phyloP scores from a whole-genome alignment of 2,797 vertebrate species.

The Urocyon cinereoargenteus region DNA sequence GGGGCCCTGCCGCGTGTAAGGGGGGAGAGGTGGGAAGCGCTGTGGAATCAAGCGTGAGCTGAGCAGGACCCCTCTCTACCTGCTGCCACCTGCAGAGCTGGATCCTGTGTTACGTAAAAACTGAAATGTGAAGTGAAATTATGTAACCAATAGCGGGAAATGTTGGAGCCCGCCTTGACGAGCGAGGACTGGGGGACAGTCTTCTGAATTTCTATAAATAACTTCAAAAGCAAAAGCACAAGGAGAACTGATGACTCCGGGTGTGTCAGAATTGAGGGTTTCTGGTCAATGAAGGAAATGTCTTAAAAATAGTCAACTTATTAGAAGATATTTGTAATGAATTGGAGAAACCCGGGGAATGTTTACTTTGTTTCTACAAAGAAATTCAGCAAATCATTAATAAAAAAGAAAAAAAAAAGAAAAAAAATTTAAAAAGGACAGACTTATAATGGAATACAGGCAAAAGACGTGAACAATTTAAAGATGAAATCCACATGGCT shows the following conservation, averaged over 20 bases:
- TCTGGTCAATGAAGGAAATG: constrained; percentile 30
- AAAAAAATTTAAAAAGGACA: background rate
- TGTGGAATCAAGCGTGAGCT: background rate
- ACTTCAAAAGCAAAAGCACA: constrained; percentile 52
- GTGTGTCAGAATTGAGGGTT: constrained; percentile 12
- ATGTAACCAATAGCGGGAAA: constrained; percentile 52
- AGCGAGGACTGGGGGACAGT: background rate
- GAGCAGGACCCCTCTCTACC: background rate
- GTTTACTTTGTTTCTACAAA: background rate
- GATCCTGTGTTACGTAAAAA: background rate
- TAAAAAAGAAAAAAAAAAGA: background rate
- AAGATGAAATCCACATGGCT: background rate
- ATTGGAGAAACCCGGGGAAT: background rate
- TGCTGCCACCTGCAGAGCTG: background rate
- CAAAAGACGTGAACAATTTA: background rate
- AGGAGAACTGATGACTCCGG: background rate
- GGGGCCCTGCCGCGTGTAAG: background rate
- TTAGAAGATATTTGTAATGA: background rate
- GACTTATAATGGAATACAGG: background rate
- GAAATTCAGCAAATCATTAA: background rate
- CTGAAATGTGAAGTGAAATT: constrained; percentile 8
- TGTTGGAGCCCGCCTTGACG: background rate
- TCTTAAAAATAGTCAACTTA: background rate
- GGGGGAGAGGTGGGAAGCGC: background rate
- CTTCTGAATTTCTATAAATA: constrained; percentile 53